Conservation (phyloP, 2,888 invertebrate genomes). For the Harpalus rufipes region DNA sequence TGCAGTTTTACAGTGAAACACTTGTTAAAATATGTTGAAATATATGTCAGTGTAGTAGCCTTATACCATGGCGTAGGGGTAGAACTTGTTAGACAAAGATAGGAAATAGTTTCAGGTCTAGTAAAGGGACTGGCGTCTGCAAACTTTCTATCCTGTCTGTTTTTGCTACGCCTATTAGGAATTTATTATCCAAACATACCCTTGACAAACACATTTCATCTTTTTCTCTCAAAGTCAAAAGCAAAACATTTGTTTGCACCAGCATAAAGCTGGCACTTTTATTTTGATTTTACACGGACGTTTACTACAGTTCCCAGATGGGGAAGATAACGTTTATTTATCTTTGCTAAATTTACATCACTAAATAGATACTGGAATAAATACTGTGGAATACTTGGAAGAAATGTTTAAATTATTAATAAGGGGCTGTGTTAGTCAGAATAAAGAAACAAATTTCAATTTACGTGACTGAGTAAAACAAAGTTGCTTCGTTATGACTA, state of each 20-base stretch:
- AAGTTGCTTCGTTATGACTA: too few species aligned
- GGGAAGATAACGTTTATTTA: not conserved
- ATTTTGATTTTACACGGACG: not conserved
- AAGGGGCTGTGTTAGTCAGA: too few species aligned
- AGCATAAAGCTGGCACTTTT: not conserved
- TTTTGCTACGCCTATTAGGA: slow-evolving; percentile 5
- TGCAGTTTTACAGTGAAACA: too few species aligned
- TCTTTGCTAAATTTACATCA: not conserved
- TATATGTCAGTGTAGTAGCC: not conserved
- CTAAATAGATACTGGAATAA: not conserved
- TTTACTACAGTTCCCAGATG: not conserved
- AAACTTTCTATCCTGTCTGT: slow-evolving; percentile 40
- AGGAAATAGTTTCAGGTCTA: slow-evolving; percentile 24
- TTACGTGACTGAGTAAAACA: too few species aligned
- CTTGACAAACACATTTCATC: slow-evolving; percentile 5
- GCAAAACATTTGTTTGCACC: slow-evolving; percentile 1
- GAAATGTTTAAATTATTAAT: too few species aligned
- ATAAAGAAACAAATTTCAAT: too few species aligned
- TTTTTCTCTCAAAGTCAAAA: slow-evolving; percentile 6
- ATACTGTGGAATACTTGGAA: too few species aligned
- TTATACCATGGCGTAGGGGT: not conserved
- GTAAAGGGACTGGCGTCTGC: slow-evolving; percentile 37
- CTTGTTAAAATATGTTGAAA: too few species aligned
- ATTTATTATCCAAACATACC: slow-evolving; percentile 6
- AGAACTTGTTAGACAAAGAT: slow-evolving; percentile 35